Conservation (phyloP, 2,797 vertebrate species). For the Nyctibius grandis region DNA sequence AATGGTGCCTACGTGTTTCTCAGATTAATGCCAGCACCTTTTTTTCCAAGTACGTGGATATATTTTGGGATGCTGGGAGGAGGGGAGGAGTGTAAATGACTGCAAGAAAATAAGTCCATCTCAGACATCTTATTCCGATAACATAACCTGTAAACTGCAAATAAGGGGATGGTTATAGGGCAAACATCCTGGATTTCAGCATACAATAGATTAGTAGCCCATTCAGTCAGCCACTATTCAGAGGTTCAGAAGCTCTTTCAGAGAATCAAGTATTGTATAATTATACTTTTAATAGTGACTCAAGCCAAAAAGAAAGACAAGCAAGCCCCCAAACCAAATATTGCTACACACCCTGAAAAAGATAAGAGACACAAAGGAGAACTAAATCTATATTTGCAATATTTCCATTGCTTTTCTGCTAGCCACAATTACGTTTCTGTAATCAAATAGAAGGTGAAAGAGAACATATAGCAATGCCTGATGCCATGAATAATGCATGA, state of each 20-base stretch:
- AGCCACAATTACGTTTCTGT: constrained; percentile 12
- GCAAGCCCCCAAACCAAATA: background rate
- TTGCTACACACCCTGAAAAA: background rate
- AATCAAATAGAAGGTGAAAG: constrained; percentile 45
- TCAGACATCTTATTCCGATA: background rate
- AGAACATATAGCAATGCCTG: constrained; percentile 24
- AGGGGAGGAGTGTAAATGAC: background rate
- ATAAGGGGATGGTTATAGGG: background rate
- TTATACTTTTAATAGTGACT: background rate
- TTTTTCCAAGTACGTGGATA: background rate
- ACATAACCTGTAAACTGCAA: background rate
- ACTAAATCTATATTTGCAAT: background rate
- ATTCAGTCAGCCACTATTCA: background rate
- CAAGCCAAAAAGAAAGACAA: background rate
- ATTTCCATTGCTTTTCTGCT: constrained; percentile 43
- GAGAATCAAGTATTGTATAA: background rate
- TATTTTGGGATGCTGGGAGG: background rate
- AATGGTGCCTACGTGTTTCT: background rate
- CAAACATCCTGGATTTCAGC: background rate
- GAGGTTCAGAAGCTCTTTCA: background rate
- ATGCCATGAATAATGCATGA: constrained; percentile 33
- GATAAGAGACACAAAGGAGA: constrained; percentile 7
- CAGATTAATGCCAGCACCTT: background rate
- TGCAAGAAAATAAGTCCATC: background rate
- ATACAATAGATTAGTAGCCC: background rate